Evolutionary conservation across 2,797 vertebrate genomes (phyloP).

Genomic region (Myiotriccus ornatus): DNA sequence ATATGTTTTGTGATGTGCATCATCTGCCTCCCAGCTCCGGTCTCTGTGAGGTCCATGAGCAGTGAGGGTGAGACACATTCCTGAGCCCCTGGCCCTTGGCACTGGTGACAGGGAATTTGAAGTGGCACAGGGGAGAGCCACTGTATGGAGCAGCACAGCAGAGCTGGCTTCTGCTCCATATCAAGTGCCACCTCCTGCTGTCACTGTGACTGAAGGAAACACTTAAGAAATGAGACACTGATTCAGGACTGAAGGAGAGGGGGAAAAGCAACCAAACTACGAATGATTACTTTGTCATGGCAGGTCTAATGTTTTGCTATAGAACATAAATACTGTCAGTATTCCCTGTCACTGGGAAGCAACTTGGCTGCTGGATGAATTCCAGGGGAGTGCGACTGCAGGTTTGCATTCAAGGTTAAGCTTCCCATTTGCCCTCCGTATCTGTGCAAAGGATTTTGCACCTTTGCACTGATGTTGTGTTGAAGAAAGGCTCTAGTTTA

Average conservation of each 20-base stretch:
- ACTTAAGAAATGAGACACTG: not conserved
- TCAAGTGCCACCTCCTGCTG: not conserved
- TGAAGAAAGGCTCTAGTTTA: not conserved
- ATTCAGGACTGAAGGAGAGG: not conserved
- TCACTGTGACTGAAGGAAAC: fast-evolving
- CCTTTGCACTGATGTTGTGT: not conserved
- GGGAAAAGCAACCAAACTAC: not conserved
- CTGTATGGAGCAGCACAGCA: not conserved
- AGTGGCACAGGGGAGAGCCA: fast-evolving
- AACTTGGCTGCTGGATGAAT: not conserved
- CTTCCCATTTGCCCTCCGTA: fast-evolving
- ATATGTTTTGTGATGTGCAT: not conserved
- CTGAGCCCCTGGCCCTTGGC: fast-evolving
- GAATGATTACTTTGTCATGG: not conserved
- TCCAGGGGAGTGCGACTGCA: not conserved
- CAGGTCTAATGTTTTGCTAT: not conserved
- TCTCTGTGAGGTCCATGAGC: fast-evolving
- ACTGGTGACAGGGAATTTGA: not conserved
- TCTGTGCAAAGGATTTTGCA: not conserved
- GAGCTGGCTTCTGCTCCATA: not conserved
- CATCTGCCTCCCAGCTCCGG: not conserved
- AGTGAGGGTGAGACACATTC: fast-evolving
- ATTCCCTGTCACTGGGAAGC: not conserved
- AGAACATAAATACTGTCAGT: not conserved
- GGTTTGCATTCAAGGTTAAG: not conserved